phyloP scores from a whole-genome alignment of 2,113 vertebrate species.

The Psephotus haematonotus region DNA sequence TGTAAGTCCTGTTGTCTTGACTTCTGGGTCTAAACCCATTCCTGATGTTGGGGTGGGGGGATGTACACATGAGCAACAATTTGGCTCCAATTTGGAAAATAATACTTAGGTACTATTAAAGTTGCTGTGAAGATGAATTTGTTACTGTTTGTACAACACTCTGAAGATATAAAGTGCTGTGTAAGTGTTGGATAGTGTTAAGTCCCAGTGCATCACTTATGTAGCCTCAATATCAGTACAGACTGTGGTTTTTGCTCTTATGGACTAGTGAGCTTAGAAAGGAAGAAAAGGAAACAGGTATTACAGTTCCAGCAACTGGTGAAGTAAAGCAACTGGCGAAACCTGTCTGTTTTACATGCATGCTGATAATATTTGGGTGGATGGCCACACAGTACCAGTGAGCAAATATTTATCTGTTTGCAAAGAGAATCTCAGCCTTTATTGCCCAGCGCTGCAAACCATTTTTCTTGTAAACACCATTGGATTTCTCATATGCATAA shows the following conservation, averaged over 20 bases:
- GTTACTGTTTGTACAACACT: constrained; percentile 21
- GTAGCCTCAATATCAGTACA: background rate
- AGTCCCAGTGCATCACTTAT: background rate
- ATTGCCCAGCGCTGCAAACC: background rate
- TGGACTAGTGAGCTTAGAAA: background rate
- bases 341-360: background rate
- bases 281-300: background rate
- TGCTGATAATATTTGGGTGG: constrained; percentile 54
- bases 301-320: constrained; percentile 2
- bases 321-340: constrained; percentile 29
- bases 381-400: constrained; percentile 38
- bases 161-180: background rate
- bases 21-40: background rate
- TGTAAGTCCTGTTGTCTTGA: background rate
- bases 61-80: background rate
- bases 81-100: background rate
- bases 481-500: constrained; percentile 26
- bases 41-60: background rate
- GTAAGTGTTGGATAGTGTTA: background rate
- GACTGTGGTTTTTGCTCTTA: background rate
- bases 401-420: constrained; percentile 68
- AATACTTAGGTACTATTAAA: background rate
- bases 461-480: constrained; percentile 40
- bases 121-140: constrained; percentile 4
- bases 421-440: constrained; percentile 48